These are phyloP conservation scores for Drosophila asahinai DNA, from an alignment of 1,140 invertebrate species.

Conservation along the genomic window DNA sequence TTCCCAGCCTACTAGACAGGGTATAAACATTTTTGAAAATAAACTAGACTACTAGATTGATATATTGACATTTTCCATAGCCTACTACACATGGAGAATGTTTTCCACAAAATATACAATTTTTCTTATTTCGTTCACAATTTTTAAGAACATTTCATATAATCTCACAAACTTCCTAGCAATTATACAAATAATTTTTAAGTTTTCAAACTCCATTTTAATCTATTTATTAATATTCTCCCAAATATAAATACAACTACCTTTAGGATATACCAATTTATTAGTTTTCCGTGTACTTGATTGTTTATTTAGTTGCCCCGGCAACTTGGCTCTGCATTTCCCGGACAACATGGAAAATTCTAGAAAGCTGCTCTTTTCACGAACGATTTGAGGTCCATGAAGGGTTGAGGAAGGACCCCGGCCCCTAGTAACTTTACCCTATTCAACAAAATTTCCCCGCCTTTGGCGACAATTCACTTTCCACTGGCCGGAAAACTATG, in stretches of 20 bases:
- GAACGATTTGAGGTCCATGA: background rate
- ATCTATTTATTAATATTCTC: too few species aligned
- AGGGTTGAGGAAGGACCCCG: slow-evolving; percentile 4
- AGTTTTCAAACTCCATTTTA: background rate
- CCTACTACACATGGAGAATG: too few species aligned
- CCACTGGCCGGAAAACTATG: slow-evolving; percentile 39
- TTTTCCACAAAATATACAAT: too few species aligned
- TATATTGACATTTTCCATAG: too few species aligned
- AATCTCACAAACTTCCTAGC: background rate
- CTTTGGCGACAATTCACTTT: slow-evolving; percentile 43
- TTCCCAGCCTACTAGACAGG: background rate
- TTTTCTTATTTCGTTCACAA: too few species aligned
- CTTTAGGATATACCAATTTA: background rate
- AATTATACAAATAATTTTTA: too few species aligned
- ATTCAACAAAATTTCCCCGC: slow-evolving; percentile 22
- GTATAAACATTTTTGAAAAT: too few species aligned
- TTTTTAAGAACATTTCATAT: too few species aligned
- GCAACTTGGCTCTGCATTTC: slow-evolving; percentile 15
- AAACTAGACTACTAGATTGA: too few species aligned
- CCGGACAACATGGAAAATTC: slow-evolving; percentile 27
- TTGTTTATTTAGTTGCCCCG: slow-evolving; percentile 36
- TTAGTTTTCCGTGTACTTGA: slow-evolving; percentile 10
- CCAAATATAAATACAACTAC: background rate
- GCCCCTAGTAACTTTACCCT: slow-evolving; percentile 13
- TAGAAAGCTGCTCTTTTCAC: slow-evolving; percentile 8